Conservation (phyloP, 2,113 vertebrate species). For the Steatornis caripensis region DNA sequence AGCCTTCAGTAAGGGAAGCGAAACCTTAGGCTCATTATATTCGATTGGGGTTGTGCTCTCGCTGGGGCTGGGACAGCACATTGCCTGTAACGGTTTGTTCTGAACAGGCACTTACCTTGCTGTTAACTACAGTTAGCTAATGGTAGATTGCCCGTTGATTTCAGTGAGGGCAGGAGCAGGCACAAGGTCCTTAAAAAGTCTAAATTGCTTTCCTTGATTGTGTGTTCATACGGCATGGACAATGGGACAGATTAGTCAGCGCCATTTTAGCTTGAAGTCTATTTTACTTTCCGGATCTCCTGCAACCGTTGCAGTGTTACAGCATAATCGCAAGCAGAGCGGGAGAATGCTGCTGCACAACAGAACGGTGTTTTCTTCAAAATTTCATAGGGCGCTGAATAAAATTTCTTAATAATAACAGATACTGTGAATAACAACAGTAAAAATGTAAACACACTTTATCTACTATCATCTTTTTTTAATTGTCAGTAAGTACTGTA, state of each 20-base stretch:
- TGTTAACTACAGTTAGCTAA: neutral
- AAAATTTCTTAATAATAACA: neutral
- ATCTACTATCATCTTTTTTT: neutral
- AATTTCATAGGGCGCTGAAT: neutral
- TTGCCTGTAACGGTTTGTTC: neutral
- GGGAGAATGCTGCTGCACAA: neutral
- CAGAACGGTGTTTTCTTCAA: neutral
- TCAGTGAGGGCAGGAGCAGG: neutral
- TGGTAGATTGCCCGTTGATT: neutral
- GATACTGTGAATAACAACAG: neutral
- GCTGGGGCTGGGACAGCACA: rapidly evolving
- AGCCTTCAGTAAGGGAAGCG: neutral
- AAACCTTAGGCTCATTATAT: neutral
- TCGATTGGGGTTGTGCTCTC: neutral
- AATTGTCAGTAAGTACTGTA: neutral
- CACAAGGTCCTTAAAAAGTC: neutral
- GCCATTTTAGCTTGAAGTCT: neutral
- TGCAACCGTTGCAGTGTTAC: neutral
- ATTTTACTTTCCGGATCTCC: neutral
- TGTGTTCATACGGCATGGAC: neutral
- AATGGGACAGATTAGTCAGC: neutral
- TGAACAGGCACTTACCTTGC: neutral
- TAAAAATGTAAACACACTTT: neutral
- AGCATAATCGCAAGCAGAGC: neutral
- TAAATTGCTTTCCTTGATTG: neutral